A percentile compares a stretch with the other conserved stretches of the same genome.
Conservation (phyloP, 1,140 invertebrate genomes). For the Microvelia longipes region DNA sequence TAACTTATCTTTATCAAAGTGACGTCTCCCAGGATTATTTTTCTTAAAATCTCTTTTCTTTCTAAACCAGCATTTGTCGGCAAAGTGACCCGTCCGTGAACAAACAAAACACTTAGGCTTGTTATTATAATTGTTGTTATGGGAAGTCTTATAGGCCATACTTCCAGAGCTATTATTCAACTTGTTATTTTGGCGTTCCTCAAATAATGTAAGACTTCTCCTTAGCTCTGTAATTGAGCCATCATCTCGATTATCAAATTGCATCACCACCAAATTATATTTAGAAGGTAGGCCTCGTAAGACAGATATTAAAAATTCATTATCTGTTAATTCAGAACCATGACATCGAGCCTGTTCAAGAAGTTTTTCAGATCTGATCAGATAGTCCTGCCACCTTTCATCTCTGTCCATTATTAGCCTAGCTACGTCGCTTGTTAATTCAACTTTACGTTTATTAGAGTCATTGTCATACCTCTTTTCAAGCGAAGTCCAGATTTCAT, state of each 20-base stretch:
- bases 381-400: not conserved
- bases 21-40: too few relatives aligned
- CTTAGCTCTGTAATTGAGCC: not conserved
- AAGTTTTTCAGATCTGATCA: not conserved
- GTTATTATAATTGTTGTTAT: not conserved
- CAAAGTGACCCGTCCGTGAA: too few relatives aligned
- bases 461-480: not conserved
- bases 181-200: not conserved
- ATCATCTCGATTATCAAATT: not conserved
- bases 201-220: not conserved
- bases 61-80: too few relatives aligned
- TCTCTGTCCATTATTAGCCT: not conserved
- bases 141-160: not conserved
- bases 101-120: not conserved
- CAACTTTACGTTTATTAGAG: not conserved
- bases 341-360: not conserved
- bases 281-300: not conserved
- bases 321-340: not conserved
- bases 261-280: not conserved
- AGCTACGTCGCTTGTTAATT: not conserved
- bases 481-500: not conserved
- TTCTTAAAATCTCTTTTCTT: too few relatives aligned
- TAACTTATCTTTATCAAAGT: too few relatives aligned
- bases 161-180: not conserved
- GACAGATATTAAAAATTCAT: not conserved